Evolutionary conservation across 2,113 vertebrate species (phyloP).

Genomic region (Corythoichthys haematopterus): DNA sequence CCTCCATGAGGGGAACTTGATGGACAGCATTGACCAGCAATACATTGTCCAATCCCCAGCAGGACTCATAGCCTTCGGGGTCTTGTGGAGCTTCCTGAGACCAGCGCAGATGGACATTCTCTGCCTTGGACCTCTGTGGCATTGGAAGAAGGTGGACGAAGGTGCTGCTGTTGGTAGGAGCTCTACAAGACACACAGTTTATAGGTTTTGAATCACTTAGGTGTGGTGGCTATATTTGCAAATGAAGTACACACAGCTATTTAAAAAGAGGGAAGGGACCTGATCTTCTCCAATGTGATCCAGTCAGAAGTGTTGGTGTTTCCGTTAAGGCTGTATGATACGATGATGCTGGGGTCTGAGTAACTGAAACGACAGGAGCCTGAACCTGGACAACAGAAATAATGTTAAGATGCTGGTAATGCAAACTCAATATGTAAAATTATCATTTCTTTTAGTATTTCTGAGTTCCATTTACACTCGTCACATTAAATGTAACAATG

Average conservation of each 20-base stretch:
- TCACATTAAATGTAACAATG: slow-evolving; percentile 30
- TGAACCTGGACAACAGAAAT: slow-evolving; percentile 75
- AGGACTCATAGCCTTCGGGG: slow-evolving; percentile 90
- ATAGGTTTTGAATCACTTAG: neutral
- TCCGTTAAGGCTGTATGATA: slow-evolving; percentile 81
- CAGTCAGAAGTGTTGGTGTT: slow-evolving; percentile 79
- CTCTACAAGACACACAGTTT: slow-evolving; percentile 65
- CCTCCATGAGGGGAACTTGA: slow-evolving; percentile 84
- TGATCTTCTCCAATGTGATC: slow-evolving; percentile 91
- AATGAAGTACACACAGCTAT: neutral
- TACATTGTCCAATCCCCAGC: slow-evolving; percentile 94
- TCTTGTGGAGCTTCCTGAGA: slow-evolving; percentile 79
- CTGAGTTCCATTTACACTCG: neutral
- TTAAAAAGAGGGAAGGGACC: slow-evolving; percentile 69
- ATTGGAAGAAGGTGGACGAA: slow-evolving; percentile 90
- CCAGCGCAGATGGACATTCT: slow-evolving; percentile 85
- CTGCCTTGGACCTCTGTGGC: slow-evolving; percentile 76
- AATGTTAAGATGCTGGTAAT: slow-evolving; percentile 3
- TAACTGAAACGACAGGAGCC: slow-evolving; percentile 94
- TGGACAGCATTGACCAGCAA: slow-evolving; percentile 88
- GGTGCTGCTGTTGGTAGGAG: slow-evolving; percentile 89
- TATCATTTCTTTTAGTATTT: neutral
- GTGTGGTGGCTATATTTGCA: neutral
- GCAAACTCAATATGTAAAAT: neutral
- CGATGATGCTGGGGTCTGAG: slow-evolving; percentile 87